Evolutionary conservation across 2,113 vertebrate genomes (phyloP).

Genomic region (Prionailurus bengalensis): DNA sequence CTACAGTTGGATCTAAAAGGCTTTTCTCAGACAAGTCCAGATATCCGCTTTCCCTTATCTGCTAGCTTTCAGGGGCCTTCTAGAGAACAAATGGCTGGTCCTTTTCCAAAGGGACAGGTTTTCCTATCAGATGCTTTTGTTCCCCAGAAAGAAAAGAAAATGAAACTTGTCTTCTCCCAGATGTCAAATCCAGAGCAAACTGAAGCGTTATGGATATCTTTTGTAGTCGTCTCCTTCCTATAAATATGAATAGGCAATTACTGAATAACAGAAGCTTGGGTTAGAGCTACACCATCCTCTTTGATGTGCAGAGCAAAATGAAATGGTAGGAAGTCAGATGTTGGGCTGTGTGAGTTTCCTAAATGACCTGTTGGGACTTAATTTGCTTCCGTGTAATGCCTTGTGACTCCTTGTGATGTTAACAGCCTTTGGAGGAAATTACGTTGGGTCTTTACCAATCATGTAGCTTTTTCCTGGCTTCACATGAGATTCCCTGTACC

Average conservation of each 20-base stretch:
- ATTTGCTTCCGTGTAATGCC: not conserved
- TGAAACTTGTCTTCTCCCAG: slow-evolving; percentile 62
- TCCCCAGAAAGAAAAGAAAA: slow-evolving; percentile 68
- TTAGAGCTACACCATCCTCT: slow-evolving; percentile 66
- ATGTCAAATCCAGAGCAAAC: slow-evolving; percentile 68
- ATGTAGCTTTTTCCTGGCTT: slow-evolving; percentile 2
- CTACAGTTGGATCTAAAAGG: slow-evolving; percentile 63
- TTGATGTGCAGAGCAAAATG: slow-evolving; percentile 73
- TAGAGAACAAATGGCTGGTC: slow-evolving; percentile 47
- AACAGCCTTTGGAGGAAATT: slow-evolving; percentile 6
- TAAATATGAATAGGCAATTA: slow-evolving; percentile 60
- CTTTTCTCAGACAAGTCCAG: slow-evolving; percentile 62
- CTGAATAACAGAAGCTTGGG: slow-evolving; percentile 69
- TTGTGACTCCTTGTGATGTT: not conserved
- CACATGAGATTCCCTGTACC: not conserved
- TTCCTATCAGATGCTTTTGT: slow-evolving; percentile 70
- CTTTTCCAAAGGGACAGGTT: slow-evolving; percentile 68
- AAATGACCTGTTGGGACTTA: slow-evolving; percentile 48
- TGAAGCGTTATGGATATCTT: slow-evolving; percentile 62
- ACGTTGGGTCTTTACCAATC: slow-evolving; percentile 1
- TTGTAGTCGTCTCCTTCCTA: slow-evolving; percentile 59
- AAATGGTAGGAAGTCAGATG: slow-evolving; percentile 66
- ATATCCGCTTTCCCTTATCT: slow-evolving; percentile 68
- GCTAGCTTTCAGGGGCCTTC: slow-evolving; percentile 33
- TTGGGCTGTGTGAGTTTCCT: slow-evolving; percentile 66